Evolutionary conservation across 2,797 vertebrate genomes (phyloP).

Genomic region (Borostomias antarcticus): DNA sequence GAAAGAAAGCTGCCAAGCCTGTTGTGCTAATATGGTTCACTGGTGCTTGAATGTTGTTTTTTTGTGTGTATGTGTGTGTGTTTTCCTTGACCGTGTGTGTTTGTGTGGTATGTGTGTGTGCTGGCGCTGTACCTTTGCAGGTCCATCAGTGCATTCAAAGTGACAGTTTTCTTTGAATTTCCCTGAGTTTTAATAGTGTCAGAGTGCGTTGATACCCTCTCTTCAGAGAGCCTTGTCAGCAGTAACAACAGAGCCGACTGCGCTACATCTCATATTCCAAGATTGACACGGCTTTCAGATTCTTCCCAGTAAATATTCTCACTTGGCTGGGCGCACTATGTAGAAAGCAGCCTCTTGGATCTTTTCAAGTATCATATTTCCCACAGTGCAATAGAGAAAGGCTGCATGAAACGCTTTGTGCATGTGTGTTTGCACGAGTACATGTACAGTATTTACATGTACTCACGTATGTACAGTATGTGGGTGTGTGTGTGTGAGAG

Average conservation of each 20-base stretch:
- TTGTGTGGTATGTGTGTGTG: background rate
- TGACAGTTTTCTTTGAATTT: background rate
- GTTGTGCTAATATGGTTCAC: background rate
- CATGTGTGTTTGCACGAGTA: no score
- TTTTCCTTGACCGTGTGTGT: background rate
- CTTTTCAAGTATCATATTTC: conserved; percentile 24
- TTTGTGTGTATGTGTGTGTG: background rate
- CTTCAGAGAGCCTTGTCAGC: background rate
- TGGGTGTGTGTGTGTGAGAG: no score
- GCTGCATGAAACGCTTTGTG: conserved; percentile 3
- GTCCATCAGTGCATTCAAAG: background rate
- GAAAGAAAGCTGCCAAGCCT: background rate
- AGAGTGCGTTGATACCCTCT: background rate
- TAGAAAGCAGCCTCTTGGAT: conserved; percentile 32
- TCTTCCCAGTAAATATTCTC: conserved; percentile 32
- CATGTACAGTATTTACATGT: no score
- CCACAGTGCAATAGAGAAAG: conserved; percentile 24
- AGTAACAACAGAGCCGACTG: background rate
- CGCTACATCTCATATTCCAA: conserved; percentile 17
- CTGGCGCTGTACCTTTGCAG: no score
- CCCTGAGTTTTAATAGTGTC: conserved; percentile 3
- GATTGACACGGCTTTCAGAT: conserved; percentile 21
- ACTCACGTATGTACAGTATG: no score
- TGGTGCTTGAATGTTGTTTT: background rate
- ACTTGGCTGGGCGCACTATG: conserved; percentile 14